phyloP scores from a whole-genome alignment of 2,797 vertebrate species.

The Halcyon badia region DNA sequence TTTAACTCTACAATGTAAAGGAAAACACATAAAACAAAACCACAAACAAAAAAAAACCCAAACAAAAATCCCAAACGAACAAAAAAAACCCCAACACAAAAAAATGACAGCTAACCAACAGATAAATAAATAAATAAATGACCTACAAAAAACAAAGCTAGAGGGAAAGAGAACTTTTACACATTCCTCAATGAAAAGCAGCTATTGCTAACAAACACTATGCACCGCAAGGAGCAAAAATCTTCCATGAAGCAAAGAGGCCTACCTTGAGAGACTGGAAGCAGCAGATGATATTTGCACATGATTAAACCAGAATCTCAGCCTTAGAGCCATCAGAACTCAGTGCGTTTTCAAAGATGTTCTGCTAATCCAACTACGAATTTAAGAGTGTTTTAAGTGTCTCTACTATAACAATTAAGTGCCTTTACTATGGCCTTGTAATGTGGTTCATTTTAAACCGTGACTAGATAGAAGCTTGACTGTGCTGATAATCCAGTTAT shows the following conservation, averaged over 20 bases:
- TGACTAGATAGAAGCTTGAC: background rate
- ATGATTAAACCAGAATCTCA: background rate
- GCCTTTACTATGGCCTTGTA: background rate
- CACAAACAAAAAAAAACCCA: background rate
- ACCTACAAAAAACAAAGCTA: background rate
- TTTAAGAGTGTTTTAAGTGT: background rate
- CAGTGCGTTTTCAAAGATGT: background rate
- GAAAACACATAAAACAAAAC: background rate
- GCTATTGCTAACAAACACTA: background rate
- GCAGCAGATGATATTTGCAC: background rate
- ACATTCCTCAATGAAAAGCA: background rate
- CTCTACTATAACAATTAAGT: background rate
- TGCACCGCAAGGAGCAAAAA: background rate
- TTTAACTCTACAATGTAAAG: background rate
- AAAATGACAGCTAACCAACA: background rate
- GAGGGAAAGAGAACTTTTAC: accelerated
- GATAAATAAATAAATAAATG: background rate
- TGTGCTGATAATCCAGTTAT: conserved; percentile 30
- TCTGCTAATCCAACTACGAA: background rate
- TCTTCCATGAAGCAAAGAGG: background rate
- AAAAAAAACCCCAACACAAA: too few species aligned
- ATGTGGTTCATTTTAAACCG: background rate
- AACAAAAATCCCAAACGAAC: background rate
- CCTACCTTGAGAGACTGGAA: background rate
- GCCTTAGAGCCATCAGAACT: background rate